phyloP scores from a whole-genome alignment of 2,113 vertebrate genomes.

The Riparia riparia region DNA sequence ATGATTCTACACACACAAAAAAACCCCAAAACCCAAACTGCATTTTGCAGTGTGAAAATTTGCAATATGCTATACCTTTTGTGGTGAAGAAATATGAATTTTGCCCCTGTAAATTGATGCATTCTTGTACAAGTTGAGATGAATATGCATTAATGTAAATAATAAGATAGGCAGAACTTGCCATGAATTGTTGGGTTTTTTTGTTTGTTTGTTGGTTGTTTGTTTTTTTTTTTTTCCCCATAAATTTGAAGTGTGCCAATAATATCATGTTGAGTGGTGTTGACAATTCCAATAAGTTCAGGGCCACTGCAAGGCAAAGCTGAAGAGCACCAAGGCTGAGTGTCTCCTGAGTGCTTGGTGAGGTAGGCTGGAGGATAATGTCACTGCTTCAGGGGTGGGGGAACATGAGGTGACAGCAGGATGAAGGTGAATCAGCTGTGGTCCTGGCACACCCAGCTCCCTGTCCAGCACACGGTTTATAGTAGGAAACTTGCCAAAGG shows the following conservation, averaged over 20 bases:
- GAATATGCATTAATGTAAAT: slow-evolving; percentile 19
- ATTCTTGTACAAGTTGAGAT: slow-evolving; percentile 3
- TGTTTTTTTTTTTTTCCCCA: too few relatives aligned
- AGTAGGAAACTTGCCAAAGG: neutral
- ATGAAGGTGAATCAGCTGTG: neutral
- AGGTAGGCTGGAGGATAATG: neutral
- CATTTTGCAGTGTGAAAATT: slow-evolving; percentile 7
- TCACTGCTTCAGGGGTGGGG: neutral
- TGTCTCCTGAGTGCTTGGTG: neutral
- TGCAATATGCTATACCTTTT: slow-evolving; percentile 6
- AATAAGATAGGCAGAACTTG: slow-evolving; percentile 25
- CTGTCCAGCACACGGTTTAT: neutral
- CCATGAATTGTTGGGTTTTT: neutral
- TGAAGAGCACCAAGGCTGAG: neutral
- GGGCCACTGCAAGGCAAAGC: neutral
- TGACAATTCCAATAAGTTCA: slow-evolving; percentile 24
- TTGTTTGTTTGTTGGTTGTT: too few relatives aligned
- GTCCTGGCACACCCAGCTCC: neutral
- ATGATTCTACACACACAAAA: neutral
- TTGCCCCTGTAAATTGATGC: neutral
- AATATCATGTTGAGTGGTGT: slow-evolving; percentile 7
- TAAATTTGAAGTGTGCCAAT: neutral
- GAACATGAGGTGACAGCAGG: neutral
- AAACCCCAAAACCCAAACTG: neutral
- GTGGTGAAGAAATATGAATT: neutral